Conservation (phyloP, 2,888 invertebrate genomes). For the Biston stratarius region DNA sequence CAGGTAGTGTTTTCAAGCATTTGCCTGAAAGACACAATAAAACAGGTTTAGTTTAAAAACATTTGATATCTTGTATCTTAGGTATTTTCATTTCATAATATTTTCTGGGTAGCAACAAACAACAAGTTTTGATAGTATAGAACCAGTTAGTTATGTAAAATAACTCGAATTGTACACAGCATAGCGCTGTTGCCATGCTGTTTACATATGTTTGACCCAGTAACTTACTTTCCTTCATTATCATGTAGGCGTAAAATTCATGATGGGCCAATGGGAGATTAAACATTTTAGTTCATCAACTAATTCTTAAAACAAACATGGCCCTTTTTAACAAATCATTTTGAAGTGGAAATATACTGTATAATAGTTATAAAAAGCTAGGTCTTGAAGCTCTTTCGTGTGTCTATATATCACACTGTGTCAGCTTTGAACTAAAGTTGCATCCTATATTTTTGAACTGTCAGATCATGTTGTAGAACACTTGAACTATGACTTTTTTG, state of each 20-base stretch:
- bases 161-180: constrained; percentile 4
- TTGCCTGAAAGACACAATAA: constrained; percentile 83
- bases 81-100: background rate
- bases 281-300: constrained; percentile 6
- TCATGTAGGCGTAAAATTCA: constrained; percentile 19
- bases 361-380: background rate
- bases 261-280: constrained; percentile 12
- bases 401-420: background rate
- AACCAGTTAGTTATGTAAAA: constrained; percentile 12
- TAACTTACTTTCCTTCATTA: constrained; percentile 28
- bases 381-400: background rate
- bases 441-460: too few relatives aligned
- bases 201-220: constrained; percentile 23
- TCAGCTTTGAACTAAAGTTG: background rate
- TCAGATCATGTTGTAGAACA: too few relatives aligned
- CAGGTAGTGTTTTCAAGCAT: constrained; percentile 98
- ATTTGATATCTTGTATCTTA: background rate
- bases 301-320: constrained; percentile 4
- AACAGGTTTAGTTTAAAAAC: background rate
- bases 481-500: too few relatives aligned
- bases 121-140: background rate
- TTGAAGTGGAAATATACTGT: background rate
- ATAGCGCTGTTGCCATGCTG: constrained; percentile 13
- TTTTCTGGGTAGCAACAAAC: background rate
- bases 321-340: constrained; percentile 3